A percentile compares a stretch with the other conserved stretches of the same genome.
phyloP scores from a whole-genome alignment of 1,140 invertebrate genomes.

The Leguminivora glycinivorella region DNA sequence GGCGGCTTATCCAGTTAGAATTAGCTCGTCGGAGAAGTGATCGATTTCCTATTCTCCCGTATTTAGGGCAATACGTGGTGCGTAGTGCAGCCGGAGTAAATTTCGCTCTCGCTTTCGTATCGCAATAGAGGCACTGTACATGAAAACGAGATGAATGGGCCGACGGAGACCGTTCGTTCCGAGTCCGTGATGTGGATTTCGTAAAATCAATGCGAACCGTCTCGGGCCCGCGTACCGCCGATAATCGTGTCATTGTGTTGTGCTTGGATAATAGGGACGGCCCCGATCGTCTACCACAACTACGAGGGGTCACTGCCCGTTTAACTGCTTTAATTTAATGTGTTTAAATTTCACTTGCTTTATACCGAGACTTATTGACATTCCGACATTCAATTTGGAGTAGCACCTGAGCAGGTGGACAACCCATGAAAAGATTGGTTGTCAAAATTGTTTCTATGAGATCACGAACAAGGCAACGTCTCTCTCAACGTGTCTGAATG shows the following conservation, averaged over 20 bases:
- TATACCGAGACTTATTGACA: slow-evolving; percentile 43
- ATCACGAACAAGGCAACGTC: not conserved
- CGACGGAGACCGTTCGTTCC: slow-evolving; percentile 71
- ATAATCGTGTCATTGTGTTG: slow-evolving; percentile 72
- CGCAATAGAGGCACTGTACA: slow-evolving; percentile 72
- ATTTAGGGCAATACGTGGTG: slow-evolving; percentile 71
- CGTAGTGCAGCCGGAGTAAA: slow-evolving; percentile 71
- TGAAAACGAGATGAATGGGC: slow-evolving; percentile 78
- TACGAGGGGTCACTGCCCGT: slow-evolving; percentile 54
- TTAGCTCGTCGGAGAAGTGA: slow-evolving; percentile 45
- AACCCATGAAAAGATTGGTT: not conserved
- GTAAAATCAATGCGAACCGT: slow-evolving; percentile 73
- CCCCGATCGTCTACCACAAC: slow-evolving; percentile 52
- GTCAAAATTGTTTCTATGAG: not conserved
- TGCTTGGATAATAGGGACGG: slow-evolving; percentile 57
- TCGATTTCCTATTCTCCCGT: slow-evolving; percentile 66
- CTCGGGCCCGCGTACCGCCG: slow-evolving; percentile 59
- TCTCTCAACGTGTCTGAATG: not conserved
- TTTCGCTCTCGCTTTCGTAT: slow-evolving; percentile 77
- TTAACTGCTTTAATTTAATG: slow-evolving; percentile 48
- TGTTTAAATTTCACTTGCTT: slow-evolving; percentile 63
- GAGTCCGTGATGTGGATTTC: slow-evolving; percentile 74
- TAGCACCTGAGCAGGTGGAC: not conserved
- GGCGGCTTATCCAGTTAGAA: slow-evolving; percentile 42
- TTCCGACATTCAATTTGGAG: not conserved